Base-by-base conservation (phyloP, 2,888 invertebrate species). In the Epinotia demarniana region DNA sequence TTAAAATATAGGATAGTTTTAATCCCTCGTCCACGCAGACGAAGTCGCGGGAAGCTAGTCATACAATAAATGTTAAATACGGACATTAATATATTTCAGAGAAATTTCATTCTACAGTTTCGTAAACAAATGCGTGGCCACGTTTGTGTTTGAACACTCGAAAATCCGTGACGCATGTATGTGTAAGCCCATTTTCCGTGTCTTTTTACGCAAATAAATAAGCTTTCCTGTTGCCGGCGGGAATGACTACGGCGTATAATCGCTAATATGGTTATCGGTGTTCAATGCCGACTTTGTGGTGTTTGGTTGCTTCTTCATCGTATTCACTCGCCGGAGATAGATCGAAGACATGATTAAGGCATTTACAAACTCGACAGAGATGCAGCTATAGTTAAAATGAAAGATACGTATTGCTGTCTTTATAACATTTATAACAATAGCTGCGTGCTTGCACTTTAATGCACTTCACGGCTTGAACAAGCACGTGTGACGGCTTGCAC, bases 191-290 rank as follows among this genome's bases (percentile, higher is more conserved):
- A 73, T 76, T 63, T 57, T 12, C 18, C 72, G 39, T 63, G 63
- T 72, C 72, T 73, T 75, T 73, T 78, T 78, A 72, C 74, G 78
- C 78, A 76, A 76, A 80, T 78, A 78, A 78, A 78, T 78, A 76
- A 76, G 78, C 76, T 80, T 78, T 61, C 55, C 57, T 69, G 68
- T 55, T 55, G 68, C 68, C 62, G 60, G 61, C 55, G 57, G 75
- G 55, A 64, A 64, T 23, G 64, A 70, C 70, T 70, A 75, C 23
- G 64, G 43, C 63, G 64, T 66, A 75, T 62, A 64, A 66, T 68
- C 66, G 77, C 68, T 79, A 78, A 79, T 78, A 77, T 73, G 77
- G 77, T 78, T 77, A 78, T 68, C 43, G 62, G 53, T 55, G 33
- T 66, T 66, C 66, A 55, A 66, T 66, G 12, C 39, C 16, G 58